phyloP scores from a whole-genome alignment of 2,113 vertebrate species.

The Sarotherodon lohbergeri region DNA sequence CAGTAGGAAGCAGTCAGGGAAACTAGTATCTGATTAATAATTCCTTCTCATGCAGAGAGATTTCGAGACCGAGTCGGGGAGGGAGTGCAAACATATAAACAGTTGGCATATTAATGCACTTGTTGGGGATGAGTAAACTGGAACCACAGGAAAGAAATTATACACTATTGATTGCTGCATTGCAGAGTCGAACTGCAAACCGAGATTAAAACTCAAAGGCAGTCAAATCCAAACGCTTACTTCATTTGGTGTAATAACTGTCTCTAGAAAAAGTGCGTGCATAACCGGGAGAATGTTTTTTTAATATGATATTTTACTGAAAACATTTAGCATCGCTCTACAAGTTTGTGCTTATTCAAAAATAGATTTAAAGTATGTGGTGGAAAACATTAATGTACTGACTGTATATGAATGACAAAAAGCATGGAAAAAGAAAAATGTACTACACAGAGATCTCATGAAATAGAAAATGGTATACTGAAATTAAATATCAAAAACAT shows the following conservation, averaged over 20 bases:
- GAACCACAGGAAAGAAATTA: neutral
- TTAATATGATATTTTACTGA: neutral
- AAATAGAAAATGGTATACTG: neutral
- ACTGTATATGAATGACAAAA: neutral
- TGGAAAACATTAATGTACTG: neutral
- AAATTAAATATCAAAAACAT: neutral
- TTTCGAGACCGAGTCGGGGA: neutral
- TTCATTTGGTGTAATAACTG: neutral
- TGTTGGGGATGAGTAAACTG: neutral
- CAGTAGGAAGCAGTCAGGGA: neutral
- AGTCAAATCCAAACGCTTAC: neutral
- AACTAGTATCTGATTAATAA: conserved; percentile 34
- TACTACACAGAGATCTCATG: neutral
- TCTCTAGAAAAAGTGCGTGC: too few relatives aligned
- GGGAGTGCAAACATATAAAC: conserved; percentile 28
- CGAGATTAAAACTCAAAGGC: neutral
- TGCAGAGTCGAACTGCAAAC: neutral
- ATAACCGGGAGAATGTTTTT: fast-evolving
- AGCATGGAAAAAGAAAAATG: neutral
- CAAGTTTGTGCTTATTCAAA: neutral
- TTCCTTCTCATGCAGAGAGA: conserved; percentile 13
- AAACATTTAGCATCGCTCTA: neutral
- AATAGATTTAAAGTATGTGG: neutral
- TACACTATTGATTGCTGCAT: neutral
- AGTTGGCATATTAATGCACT: conserved; percentile 12